A percentile compares a stretch with the other conserved stretches of the same genome.
Evolutionary conservation across 2,888 invertebrate genomes (phyloP).

Genomic region (Ischnura elegans): DNA sequence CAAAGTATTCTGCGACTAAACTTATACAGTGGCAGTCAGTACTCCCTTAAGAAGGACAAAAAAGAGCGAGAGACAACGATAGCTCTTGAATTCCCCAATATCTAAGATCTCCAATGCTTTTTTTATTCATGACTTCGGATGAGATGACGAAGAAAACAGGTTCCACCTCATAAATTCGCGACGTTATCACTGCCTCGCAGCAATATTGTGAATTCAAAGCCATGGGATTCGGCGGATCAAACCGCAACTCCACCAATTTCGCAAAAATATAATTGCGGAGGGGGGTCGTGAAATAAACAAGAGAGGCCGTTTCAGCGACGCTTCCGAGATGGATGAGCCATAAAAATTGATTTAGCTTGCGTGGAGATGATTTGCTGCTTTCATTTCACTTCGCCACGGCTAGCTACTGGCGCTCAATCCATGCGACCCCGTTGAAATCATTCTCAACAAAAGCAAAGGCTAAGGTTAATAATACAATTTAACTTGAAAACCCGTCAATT

Average conservation of each 20-base stretch:
- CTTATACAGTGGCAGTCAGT: neutral
- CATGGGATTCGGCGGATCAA: neutral
- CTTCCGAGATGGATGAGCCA: neutral
- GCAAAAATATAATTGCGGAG: neutral
- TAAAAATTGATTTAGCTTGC: slow-evolving; percentile 5
- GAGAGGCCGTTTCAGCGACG: neutral
- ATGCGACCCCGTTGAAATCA: neutral
- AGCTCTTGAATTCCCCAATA: neutral
- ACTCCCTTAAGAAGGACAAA: neutral
- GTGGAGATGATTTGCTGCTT: neutral
- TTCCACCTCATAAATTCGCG: neutral
- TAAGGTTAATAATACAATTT: neutral
- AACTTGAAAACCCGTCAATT: neutral
- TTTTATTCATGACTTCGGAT: neutral
- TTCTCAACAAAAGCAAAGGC: neutral
- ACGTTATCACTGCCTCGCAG: slow-evolving; percentile 16
- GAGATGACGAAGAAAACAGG: neutral
- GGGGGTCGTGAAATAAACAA: neutral
- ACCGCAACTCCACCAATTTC: slow-evolving; percentile 4
- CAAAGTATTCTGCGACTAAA: neutral
- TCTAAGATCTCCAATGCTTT: neutral
- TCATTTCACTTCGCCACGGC: neutral
- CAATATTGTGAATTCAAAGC: neutral
- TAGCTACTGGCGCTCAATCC: neutral
- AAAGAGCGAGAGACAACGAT: neutral